Conservation (phyloP, 1,140 invertebrate genomes). For the Steinernema feltiae region DNA sequence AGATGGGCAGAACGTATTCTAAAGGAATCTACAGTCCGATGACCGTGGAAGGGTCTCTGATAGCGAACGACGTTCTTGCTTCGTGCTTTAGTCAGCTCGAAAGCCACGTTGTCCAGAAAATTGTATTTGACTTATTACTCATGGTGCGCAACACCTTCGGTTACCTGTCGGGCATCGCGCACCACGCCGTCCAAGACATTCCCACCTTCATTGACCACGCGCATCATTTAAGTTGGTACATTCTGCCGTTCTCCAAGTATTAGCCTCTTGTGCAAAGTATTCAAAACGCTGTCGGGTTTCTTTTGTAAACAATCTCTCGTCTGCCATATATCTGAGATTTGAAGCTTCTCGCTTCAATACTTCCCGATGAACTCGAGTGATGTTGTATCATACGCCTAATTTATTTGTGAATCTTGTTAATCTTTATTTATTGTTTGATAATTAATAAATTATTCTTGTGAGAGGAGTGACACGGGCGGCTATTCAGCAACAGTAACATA, state of each 20-base stretch:
- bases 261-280: background rate
- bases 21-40: slow-evolving; percentile 80
- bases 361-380: slow-evolving; percentile 15
- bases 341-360: background rate
- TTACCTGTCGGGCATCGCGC: slow-evolving; percentile 63
- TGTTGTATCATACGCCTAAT: background rate
- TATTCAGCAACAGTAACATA: too few species aligned
- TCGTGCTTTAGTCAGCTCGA: slow-evolving; percentile 87
- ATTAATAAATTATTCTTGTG: background rate
- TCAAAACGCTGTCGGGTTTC: slow-evolving; percentile 3
- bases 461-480: background rate
- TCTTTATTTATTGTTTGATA: background rate
- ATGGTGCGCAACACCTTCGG: slow-evolving; percentile 60
- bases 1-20: slow-evolving; percentile 58
- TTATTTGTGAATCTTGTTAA: background rate
- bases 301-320: background rate
- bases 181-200: slow-evolving; percentile 58
- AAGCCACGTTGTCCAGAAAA: slow-evolving; percentile 67
- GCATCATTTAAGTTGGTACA: slow-evolving; percentile 26
- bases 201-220: slow-evolving; percentile 43
- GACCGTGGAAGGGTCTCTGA: slow-evolving; percentile 76
- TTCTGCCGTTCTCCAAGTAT: slow-evolving; percentile 28
- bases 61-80: slow-evolving; percentile 80
- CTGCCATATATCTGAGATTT: slow-evolving; percentile 11
- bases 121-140: slow-evolving; percentile 62